Evolutionary conservation across 2,797 vertebrate genomes (phyloP), one percentile per base, ranked within the genome.

Genomic region (Octomys mimax): DNA sequence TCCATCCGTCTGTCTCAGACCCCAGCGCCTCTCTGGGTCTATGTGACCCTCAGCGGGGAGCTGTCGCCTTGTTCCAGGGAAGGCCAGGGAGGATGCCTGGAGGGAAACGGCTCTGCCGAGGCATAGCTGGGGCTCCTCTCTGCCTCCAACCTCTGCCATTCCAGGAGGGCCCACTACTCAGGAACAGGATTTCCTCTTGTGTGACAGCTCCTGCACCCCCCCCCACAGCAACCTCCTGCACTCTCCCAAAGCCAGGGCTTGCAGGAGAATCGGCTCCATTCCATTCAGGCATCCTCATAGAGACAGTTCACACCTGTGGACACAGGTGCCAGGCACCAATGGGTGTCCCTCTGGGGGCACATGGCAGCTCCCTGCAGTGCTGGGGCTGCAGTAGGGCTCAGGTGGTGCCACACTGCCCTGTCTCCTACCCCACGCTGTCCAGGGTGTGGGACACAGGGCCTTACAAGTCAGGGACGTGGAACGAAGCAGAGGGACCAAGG

Each of bases 281-380:
- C 96, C 0, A 10, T 83, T 96, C 94, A 89, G 97, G 97, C 97
- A 95, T 83, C 97, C 95, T 97, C 96, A 49, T 31, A 62, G 92
- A 87, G 92, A 87, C 6, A 28, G 75, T 61, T 87, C 66, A 96
- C 4, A 87, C 33, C 28, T 9, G 73, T 81, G 39, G 39, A 64
- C 16, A 5, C 87, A 14, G 52, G 94, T 2, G 87, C 87, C 75
- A 11, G 91, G 36, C 33, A 70, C 89, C 73, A 83, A 75, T 64
- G 36, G 9, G 81, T 90, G 59, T 80, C 62, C 92, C 75, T 66
- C 57, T 0, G 46, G 80, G 71, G 92, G 13, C 5, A 8, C 42
- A 61, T 46, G 70, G 91, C 52, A 79, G 73, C 31, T 95, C 52
- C 39, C 77, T 5, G 6, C 71, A 77, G 28, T 3, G 62, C 83